Conservation (phyloP, 1,140 invertebrate genomes). For the Drosophila watanabei region DNA sequence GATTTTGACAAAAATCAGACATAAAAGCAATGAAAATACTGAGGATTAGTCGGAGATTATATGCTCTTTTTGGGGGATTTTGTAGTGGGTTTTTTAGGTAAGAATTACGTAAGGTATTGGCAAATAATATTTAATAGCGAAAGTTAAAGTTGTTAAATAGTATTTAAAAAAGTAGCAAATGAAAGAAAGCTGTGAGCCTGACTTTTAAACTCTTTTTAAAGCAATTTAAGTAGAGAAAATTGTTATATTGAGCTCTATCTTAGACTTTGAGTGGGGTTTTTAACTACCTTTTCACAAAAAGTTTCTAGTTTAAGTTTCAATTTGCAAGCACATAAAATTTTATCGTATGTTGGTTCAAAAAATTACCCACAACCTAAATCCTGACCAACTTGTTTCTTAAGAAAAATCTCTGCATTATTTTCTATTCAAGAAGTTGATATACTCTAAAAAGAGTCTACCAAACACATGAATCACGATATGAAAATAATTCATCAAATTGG, state of each 20-base stretch:
- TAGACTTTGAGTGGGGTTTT: not conserved
- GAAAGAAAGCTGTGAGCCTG: too few relatives aligned
- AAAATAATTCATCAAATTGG: too few relatives aligned
- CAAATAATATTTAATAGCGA: not conserved
- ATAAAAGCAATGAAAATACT: not conserved
- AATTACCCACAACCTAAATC: conserved; percentile 2
- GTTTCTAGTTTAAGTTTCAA: not conserved
- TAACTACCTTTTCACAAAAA: not conserved
- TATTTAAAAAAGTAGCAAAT: too few relatives aligned
- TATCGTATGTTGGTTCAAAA: not conserved
- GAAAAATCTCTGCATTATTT: not conserved
- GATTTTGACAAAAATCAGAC: conserved; percentile 8
- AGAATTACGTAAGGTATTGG: not conserved
- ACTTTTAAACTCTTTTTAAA: too few relatives aligned
- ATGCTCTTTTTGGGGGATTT: conserved; percentile 22
- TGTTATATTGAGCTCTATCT: too few relatives aligned
- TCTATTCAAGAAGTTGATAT: not conserved
- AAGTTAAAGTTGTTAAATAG: not conserved
- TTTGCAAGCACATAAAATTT: not conserved
- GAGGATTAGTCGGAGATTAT: conserved; percentile 1
- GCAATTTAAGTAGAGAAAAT: not conserved
- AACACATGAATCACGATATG: not conserved
- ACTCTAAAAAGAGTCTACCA: not conserved
- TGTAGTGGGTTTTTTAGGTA: not conserved
- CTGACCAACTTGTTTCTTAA: conserved; percentile 9